Conservation (phyloP, 2,888 invertebrate species). For the Urechis unicinctus region DNA sequence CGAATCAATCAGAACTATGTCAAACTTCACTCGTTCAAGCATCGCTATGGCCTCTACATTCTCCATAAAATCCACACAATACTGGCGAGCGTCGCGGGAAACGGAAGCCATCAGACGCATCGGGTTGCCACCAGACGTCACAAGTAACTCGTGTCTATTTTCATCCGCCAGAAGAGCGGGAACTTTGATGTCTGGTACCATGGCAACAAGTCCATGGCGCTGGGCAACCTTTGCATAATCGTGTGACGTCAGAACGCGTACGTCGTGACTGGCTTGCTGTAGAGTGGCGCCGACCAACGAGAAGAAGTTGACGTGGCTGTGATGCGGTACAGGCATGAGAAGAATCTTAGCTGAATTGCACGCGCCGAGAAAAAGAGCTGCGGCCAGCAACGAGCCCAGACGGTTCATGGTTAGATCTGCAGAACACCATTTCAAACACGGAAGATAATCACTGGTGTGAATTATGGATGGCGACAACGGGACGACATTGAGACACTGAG, state of each 20-base stretch:
- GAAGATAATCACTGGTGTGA: no score
- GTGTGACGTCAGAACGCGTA: neutral
- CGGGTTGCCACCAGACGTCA: neutral
- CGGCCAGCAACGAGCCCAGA: no score
- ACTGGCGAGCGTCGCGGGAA: neutral
- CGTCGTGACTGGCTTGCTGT: conserved; percentile 3
- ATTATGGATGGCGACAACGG: no score
- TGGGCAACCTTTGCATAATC: no score
- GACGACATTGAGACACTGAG: no score
- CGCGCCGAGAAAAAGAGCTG: no score
- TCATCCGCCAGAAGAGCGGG: neutral
- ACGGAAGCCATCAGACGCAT: neutral
- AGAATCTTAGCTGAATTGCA: neutral
- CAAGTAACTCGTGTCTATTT: neutral
- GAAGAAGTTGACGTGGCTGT: conserved; percentile 5
- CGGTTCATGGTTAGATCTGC: no score
- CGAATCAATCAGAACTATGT: conserved; percentile 5
- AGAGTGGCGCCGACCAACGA: neutral
- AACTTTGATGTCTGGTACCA: neutral
- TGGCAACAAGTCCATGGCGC: neutral
- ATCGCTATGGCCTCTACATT: neutral
- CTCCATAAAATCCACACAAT: neutral
- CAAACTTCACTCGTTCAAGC: neutral
- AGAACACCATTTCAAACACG: no score
- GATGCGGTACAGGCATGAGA: neutral